Conservation (phyloP, 2,797 vertebrate genomes). For the Petrocephalus sullivani region DNA sequence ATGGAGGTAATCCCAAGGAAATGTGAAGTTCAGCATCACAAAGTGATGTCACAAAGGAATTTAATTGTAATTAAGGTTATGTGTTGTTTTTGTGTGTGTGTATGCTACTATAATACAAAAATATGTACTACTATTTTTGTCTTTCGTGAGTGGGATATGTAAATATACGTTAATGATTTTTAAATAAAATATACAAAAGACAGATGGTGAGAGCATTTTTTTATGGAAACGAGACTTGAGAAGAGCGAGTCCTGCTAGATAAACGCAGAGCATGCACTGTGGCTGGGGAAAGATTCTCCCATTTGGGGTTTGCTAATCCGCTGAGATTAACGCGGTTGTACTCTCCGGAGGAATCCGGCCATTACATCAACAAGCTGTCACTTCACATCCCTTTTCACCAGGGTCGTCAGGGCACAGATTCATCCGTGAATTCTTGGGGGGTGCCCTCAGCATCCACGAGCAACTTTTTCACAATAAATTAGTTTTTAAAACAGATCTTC, state of each 20-base stretch:
- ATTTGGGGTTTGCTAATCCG: conserved; percentile 16
- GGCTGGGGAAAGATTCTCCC: conserved; percentile 14
- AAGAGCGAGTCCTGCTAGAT: neutral
- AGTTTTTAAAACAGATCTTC: neutral
- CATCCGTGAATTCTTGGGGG: conserved; percentile 28
- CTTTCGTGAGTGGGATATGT: conserved; percentile 34
- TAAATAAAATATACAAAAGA: conserved; percentile 11
- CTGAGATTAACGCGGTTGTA: neutral
- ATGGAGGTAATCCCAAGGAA: neutral
- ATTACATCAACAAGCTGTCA: conserved; percentile 31
- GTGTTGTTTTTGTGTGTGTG: no score
- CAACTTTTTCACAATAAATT: neutral
- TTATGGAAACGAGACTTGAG: neutral
- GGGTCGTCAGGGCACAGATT: conserved; percentile 26
- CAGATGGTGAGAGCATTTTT: conserved; percentile 23
- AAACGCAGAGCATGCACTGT: neutral
- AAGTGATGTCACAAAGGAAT: neutral
- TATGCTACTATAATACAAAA: conserved; percentile 31
- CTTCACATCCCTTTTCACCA: conserved; percentile 27
- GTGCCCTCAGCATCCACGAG: conserved; percentile 21
- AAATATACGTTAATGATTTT: conserved; percentile 26
- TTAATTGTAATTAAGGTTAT: no score
- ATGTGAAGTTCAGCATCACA: neutral
- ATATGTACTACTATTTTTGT: conserved; percentile 37
- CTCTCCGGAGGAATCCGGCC: neutral